A percentile compares a stretch with the other conserved stretches of the same genome.
These are phyloP conservation scores for Odontomachus brunneus DNA, from an alignment of 1,140 invertebrate species.

Conservation along the genomic window DNA sequence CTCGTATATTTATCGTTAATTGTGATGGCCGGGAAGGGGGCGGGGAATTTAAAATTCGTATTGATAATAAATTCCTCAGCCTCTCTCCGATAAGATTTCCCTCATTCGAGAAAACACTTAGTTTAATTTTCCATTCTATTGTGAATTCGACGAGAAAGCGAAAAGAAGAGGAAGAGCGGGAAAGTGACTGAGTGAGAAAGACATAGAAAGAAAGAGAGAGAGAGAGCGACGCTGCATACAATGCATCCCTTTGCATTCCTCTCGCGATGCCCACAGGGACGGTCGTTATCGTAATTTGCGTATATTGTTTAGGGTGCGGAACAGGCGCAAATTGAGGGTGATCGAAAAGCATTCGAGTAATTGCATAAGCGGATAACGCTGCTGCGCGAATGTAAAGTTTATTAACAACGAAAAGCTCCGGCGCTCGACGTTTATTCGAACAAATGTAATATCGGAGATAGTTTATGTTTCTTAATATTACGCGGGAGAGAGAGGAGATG, in stretches of 20 bases:
- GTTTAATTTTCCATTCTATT: constrained; percentile 32
- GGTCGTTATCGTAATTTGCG: constrained; percentile 13
- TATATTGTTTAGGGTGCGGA: constrained; percentile 37
- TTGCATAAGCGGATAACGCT: constrained; percentile 7
- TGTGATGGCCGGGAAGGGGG: neutral
- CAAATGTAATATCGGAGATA: neutral
- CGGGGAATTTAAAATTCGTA: constrained; percentile 8
- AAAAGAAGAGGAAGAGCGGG: neutral
- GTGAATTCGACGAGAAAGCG: neutral
- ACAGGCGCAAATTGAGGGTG: constrained; percentile 14
- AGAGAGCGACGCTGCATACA: neutral
- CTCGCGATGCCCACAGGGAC: constrained; percentile 2
- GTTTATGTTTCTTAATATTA: constrained; percentile 6
- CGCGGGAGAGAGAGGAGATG: neutral
- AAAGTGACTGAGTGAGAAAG: too few species aligned
- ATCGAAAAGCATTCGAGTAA: constrained; percentile 19
- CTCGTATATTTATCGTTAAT: neutral
- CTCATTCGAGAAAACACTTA: neutral
- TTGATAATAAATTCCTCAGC: neutral
- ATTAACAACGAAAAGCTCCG: neutral
- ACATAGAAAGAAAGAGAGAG: too few species aligned
- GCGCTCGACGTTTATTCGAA: neutral
- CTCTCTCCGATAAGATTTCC: neutral
- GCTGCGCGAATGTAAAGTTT: constrained; percentile 5
- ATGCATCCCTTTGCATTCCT: constrained; percentile 14